Evolutionary conservation across 2,888 invertebrate genomes (phyloP), one percentile per base, ranked within the genome.

Genomic region (Tholera decimalis): DNA sequence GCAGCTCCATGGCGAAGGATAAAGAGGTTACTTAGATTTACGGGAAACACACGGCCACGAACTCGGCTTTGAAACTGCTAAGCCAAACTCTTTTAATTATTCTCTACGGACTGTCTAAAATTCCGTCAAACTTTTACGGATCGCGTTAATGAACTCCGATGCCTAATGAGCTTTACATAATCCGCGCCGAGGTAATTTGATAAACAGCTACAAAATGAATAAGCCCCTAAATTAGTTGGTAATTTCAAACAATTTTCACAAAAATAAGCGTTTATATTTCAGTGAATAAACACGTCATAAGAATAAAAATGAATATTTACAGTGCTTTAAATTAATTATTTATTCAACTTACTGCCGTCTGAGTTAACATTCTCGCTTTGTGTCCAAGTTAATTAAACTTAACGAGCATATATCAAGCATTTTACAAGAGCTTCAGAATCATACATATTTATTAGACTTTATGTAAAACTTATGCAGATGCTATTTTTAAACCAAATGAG

Each of bases 71-170:
- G 77, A 83, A 89, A 87, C 86, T 80, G 82, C 62, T 80, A 78
- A 82, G 82, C 79, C 65, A 65, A 90, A 89, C 89, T 90, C 89
- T 90, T 90, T 90, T 90, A 90, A 91, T 90, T 90, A 90, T 88
- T 87, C 88, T 79, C 71, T n/a, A n/a, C n/a, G n/a, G 80, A 73
- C 85, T 81, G 71, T 76, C 84, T 77, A 82, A 87, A 88, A 86
- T 88, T 85, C 71, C 64, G 74, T 77, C 68, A 69, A 85, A 86
- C 81, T 84, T 84, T 83, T 79, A 75, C 83, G 83, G 80, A 81
- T 80, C 70, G 74, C 78, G 80, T 82, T 88, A 89, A 89, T 85
- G 88, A 87, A 87, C 83, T 82, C 75, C 73, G 85, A 87, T 85
- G 74, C 83, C 79, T 87, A 86, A 88, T 85, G 85, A 85, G 83